Percentiles rank a stretch among this genome's conserved stretches.
Conservation (phyloP, 2,888 invertebrate genomes). For the Cheilosia grossa region DNA sequence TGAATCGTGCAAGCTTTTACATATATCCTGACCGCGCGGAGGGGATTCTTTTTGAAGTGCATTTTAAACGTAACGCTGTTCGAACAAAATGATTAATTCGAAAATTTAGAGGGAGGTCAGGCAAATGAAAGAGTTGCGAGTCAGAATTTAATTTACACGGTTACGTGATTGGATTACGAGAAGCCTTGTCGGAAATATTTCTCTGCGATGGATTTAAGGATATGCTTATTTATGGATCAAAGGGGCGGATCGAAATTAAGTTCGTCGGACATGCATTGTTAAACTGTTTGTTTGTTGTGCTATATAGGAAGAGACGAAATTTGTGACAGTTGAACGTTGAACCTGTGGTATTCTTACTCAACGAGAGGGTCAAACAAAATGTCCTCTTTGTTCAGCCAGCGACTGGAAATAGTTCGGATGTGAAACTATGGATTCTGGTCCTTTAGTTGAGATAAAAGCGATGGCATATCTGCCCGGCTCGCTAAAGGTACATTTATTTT, state of each 20-base stretch:
- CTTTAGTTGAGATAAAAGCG: no score
- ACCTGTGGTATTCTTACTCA: no score
- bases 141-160: slow-evolving; percentile 57
- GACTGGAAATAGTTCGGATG: no score
- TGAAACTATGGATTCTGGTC: no score
- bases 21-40: slow-evolving; percentile 5
- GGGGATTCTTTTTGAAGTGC: slow-evolving; percentile 40
- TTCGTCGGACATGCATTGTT: slow-evolving; percentile 6
- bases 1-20: slow-evolving; percentile 7
- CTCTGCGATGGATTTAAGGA: slow-evolving; percentile 24
- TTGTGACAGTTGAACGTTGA: no score
- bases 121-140: slow-evolving; percentile 18
- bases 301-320: no score
- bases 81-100: slow-evolving; percentile 67
- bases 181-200: slow-evolving; percentile 54
- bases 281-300: no score
- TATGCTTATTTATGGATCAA: slow-evolving; percentile 47
- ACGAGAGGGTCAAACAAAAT: no score
- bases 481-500: no score
- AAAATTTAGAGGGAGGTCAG: slow-evolving; percentile 54
- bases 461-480: no score
- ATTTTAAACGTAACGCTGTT: slow-evolving; percentile 9
- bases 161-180: slow-evolving; percentile 38
- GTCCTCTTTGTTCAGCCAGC: no score
- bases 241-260: slow-evolving; percentile 23